Base-by-base conservation (phyloP, 2,113 vertebrate species). In the Choloepus hoffmanni region DNA sequence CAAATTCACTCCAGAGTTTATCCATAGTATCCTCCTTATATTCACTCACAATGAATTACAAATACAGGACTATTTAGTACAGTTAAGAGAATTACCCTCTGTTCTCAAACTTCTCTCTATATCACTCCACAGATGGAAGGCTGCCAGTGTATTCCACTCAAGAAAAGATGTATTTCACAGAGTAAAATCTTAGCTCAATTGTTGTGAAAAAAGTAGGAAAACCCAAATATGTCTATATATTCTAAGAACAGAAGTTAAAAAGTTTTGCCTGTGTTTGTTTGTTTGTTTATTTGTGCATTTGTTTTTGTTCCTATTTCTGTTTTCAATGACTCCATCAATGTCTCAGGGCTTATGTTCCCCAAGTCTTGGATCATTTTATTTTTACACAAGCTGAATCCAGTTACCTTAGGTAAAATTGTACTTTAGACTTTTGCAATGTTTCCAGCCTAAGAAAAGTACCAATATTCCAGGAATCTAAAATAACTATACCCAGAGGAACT, bases 381-480 rank as follows among this genome's bases (percentile, higher is more conserved):
- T 9, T 45, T 72, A 82, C 18, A 85, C 28, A 81, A 92, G 72
- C 67, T 89, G n/a, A 82, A 36, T 58, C 68, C 7, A 72, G 67
- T 91, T 79, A 94, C 55, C 68, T 68, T 19, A 43, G 62, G 62
- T 81, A 97, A 92, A 89, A 78, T 26, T 55, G 18, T 30, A 50
- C 77, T 77, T 87, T 65, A 45, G 33, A 85, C 40, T 95, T 90
- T 50, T 95, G 85, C 53, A 78, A 23, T 95, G 93, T 94, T 83
- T 95, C 74, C 85, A 93, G 91, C 78, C 62, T 94, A 73, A 93
- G 63, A 93, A 95, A 93, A 95, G 73, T 93, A 81, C 43, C n/a
- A 43, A n/a, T 74, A 77, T 72, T 92, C 76, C 83, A 79, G 33
- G 36, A 90, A 63, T 91, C 74, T 86, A 63, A 89, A 97, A 91